Evolutionary conservation across 2,797 vertebrate species (phyloP).

Genomic region (Xyrichtys novacula): DNA sequence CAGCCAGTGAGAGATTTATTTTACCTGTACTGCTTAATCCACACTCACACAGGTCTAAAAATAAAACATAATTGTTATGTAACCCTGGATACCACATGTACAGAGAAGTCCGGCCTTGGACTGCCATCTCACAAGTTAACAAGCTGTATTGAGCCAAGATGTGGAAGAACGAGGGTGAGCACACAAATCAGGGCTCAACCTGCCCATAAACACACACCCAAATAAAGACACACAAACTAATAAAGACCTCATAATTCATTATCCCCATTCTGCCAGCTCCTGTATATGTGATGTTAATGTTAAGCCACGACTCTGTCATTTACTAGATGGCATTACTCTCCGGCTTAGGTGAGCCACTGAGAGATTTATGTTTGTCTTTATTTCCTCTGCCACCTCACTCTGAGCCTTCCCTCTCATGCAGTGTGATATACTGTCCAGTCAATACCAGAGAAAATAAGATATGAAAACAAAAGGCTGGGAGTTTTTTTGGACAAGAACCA

Average conservation of each 20-base stretch:
- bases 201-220: conserved; percentile 36
- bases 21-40: conserved; percentile 34
- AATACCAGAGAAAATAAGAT: conserved; percentile 38
- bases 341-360: conserved; percentile 37
- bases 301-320: conserved; percentile 63
- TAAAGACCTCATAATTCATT: conserved; percentile 42
- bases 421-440: conserved; percentile 65
- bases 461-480: conserved; percentile 59
- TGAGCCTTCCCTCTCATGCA: conserved; percentile 37
- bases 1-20: conserved; percentile 16
- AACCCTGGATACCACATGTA: conserved; percentile 37
- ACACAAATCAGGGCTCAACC: conserved; percentile 37
- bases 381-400: conserved; percentile 44
- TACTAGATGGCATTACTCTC: conserved; percentile 56
- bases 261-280: conserved; percentile 27
- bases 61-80: conserved; percentile 28
- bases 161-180: conserved; percentile 42
- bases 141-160: conserved; percentile 46
- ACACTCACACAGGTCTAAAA: conserved; percentile 24
- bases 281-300: conserved; percentile 48
- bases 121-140: conserved; percentile 44
- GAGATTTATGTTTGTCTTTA: conserved; percentile 69
- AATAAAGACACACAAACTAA: conserved; percentile 15
- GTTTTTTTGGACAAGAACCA: conserved; percentile 60
- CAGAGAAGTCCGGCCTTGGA: conserved; percentile 46